A percentile compares a stretch with the other conserved stretches of the same genome.
These are phyloP conservation scores for Agapornis canus DNA, from an alignment of 2,797 vertebrate species.

Conservation along the genomic window DNA sequence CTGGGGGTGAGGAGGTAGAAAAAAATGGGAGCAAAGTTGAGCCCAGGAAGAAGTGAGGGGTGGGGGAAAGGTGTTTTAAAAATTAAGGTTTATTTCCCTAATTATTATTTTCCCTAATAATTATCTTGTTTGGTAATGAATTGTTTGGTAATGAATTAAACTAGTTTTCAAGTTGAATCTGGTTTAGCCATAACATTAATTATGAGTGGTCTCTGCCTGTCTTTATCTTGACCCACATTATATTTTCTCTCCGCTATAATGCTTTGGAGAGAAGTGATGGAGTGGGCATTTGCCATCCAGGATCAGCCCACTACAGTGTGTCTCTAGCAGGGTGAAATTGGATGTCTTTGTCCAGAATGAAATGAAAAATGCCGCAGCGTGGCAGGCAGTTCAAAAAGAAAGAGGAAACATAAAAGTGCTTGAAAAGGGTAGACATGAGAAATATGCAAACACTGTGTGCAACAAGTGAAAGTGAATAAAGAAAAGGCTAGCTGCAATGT, in stretches of 20 bases:
- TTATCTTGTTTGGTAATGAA: background rate
- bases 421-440: background rate
- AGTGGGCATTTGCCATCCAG: background rate
- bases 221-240: background rate
- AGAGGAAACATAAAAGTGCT: background rate
- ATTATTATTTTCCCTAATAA: background rate
- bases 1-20: background rate
- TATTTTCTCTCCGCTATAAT: background rate
- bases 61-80: background rate
- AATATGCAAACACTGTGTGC: background rate
- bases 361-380: background rate
- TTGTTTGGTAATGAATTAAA: background rate
- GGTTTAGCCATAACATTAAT: background rate
- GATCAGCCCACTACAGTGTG: background rate
- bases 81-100: background rate
- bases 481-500: background rate
- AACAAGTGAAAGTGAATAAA: background rate
- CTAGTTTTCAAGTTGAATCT: background rate
- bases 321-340: background rate
- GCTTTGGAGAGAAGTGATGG: background rate
- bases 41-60: background rate
- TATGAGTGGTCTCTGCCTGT: background rate
- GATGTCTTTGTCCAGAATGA: background rate
- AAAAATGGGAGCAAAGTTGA: background rate
- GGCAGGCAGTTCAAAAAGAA: background rate